These are phyloP conservation scores for Opisthograptis luteolata DNA, from an alignment of 2,888 invertebrate genomes.

Conservation along the genomic window DNA sequence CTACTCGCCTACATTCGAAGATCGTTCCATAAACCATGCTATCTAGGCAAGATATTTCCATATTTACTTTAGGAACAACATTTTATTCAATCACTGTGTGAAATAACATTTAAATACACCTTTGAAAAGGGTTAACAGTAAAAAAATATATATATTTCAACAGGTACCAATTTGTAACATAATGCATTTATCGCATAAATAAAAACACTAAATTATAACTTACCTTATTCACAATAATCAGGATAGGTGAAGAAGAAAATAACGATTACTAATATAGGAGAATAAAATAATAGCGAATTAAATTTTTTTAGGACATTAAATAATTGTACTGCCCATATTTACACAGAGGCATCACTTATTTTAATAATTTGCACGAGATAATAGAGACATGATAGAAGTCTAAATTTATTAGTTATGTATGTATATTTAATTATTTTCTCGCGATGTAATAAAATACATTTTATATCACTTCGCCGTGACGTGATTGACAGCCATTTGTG, in stretches of 20 bases:
- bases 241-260: constrained; percentile 5
- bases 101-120: too few species aligned
- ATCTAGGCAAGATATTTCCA: too few species aligned
- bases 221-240: constrained; percentile 37
- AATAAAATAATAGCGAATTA: constrained; percentile 42
- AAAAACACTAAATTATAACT: constrained; percentile 35
- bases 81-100: too few species aligned
- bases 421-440: constrained; percentile 23
- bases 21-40: too few species aligned
- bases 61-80: too few species aligned
- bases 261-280: constrained; percentile 20
- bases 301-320: constrained; percentile 9
- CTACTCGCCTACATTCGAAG: neutral
- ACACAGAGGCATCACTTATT: neutral
- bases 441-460: constrained; percentile 43
- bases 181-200: constrained; percentile 2
- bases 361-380: neutral
- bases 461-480: constrained; percentile 44
- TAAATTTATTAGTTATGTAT: neutral
- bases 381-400: constrained; percentile 3
- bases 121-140: too few species aligned
- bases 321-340: constrained; percentile 18
- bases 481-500: constrained; percentile 68
- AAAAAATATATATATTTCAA: neutral
- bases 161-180: neutral